Evolutionary conservation across 2,888 invertebrate species (phyloP), one percentile per base, ranked within the genome.

Genomic region (Tromatobia lineatoria): DNA sequence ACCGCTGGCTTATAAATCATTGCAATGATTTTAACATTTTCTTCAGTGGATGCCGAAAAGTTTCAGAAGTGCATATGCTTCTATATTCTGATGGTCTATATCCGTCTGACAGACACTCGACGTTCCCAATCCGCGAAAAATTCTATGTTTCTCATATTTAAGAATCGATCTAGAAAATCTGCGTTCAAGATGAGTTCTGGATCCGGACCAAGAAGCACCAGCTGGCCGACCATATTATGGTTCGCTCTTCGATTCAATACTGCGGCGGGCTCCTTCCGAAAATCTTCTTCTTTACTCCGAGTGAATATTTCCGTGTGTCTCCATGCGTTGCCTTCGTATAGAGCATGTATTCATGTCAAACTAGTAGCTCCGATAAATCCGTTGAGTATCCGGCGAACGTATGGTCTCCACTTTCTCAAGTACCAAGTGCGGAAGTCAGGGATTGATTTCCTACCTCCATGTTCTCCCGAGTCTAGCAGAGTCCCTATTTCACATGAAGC

Each of bases 331-430:
- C 18, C 4, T 66, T 4, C 38, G 42, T 52, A 25, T 66, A 25
- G 42, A 67, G 25, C 54, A 34, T 45, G 54, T 76, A 76, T 76
- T 57, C 76, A 13, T 66, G 66, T 66, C 54, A 57, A 76, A 76
- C 76, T 18, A 25, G 52, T 67, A 67, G 66, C 54, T 76, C 34
- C 76, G 45, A 76, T 76, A 67, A 76, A 76, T 76, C 54, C 66
- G 66, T 34, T 11, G 67, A 25, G 25, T 25, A 25, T 52, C 29
- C n/a, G 34, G 38, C 25, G 66, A 25, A 23, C 61, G 54, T 67
- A 67, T 54, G 67, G 20, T 23, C 25, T 75, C 23, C 50, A 38
- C 34, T 38, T 42, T 34, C 52, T 38, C 42, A 34, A n/a, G 42
- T 13, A 42, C 67, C 42, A 54, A 15, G 66, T 38, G 54, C 54